Percentiles rank a stretch among this genome's conserved stretches.
Conservation (phyloP, 2,797 vertebrate genomes). For the Sitta carolinensis region DNA sequence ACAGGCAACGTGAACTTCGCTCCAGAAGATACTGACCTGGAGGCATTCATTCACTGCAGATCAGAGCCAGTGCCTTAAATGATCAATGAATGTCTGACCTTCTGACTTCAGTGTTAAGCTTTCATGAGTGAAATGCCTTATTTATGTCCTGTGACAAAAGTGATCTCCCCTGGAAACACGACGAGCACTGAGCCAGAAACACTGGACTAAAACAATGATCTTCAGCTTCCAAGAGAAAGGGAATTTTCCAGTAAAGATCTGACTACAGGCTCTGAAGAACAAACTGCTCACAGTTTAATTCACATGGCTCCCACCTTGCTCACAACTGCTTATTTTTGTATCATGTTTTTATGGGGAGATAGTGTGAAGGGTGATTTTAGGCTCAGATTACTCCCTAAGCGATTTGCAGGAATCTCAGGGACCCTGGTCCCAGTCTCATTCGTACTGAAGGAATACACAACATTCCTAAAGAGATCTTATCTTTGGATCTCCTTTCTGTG, state of each 20-base stretch:
- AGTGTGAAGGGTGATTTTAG: not conserved
- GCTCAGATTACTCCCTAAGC: not conserved
- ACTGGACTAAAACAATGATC: not conserved
- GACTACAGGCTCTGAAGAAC: not conserved
- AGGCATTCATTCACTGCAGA: not conserved
- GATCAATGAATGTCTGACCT: not conserved
- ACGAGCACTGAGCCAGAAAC: not conserved
- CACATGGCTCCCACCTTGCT: not conserved
- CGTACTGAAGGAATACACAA: not conserved
- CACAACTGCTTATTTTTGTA: not conserved
- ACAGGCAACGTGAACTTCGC: not conserved
- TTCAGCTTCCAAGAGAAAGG: not conserved
- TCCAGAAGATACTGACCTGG: not conserved
- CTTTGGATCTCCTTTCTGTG: not conserved
- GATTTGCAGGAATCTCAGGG: not conserved
- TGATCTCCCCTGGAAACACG: not conserved
- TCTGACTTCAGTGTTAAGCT: not conserved
- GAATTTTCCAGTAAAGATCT: not conserved
- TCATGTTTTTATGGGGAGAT: not conserved
- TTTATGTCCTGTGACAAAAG: not conserved
- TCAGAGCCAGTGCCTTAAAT: not conserved
- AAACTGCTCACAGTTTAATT: not conserved
- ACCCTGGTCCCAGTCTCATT: not conserved
- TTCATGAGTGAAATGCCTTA: not conserved
- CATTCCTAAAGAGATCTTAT: not conserved